A percentile compares a stretch with the other conserved stretches of the same genome.
Evolutionary conservation across 1,140 invertebrate species (phyloP).

Genomic region (Sinella curviseta): DNA sequence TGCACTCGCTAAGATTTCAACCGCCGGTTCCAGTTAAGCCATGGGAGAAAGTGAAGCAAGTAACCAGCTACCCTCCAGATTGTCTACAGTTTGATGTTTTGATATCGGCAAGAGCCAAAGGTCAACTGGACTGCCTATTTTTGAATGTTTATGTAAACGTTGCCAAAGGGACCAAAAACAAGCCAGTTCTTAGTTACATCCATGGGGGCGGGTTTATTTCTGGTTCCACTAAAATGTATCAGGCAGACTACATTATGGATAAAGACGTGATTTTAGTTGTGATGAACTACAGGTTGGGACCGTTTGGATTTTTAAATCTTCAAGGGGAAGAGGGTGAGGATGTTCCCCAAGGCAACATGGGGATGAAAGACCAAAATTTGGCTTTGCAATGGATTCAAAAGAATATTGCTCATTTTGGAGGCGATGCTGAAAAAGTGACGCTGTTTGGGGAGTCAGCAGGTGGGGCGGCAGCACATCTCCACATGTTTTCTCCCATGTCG

Average conservation of each 20-base stretch:
- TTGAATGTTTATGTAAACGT: not conserved
- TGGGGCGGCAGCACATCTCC: not conserved
- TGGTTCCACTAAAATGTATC: not conserved
- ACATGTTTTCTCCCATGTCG: not conserved
- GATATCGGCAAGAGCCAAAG: not conserved
- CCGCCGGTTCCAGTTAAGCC: not conserved
- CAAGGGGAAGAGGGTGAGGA: not conserved
- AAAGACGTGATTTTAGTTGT: not conserved
- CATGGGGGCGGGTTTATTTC: not conserved
- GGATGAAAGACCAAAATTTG: not conserved
- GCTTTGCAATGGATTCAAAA: not conserved
- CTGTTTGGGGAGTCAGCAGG: not conserved
- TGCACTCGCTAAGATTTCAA: constrained; percentile 46
- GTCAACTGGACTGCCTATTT: not conserved
- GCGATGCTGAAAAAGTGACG: not conserved
- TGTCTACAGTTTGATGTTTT: not conserved
- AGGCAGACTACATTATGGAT: not conserved
- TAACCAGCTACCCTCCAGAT: not conserved
- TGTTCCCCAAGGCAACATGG: not conserved
- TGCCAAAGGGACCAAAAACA: not conserved
- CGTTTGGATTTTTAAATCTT: not conserved
- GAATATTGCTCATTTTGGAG: not conserved
- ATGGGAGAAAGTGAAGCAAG: not conserved
- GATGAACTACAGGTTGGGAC: not conserved
- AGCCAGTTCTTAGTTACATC: not conserved